A percentile compares a stretch with the other conserved stretches of the same genome.
phyloP scores from a whole-genome alignment of 2,113 vertebrate species.

The Hirundichthys speculiger region DNA sequence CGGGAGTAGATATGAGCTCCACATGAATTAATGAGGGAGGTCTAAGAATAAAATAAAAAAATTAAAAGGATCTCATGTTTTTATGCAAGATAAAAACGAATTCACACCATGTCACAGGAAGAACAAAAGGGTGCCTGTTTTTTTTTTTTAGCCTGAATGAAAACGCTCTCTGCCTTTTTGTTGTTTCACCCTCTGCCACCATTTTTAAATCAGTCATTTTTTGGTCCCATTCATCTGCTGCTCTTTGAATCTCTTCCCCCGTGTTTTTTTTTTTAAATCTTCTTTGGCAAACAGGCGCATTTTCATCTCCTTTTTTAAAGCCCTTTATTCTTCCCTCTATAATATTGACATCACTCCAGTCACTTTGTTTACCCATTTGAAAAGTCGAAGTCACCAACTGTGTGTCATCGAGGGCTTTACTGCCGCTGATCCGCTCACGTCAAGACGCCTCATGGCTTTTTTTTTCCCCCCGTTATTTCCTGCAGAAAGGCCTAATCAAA shows the following conservation, averaged over 20 bases:
- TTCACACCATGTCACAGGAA: too few species aligned
- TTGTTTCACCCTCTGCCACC: slow-evolving; percentile 23
- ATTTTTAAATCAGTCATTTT: too few species aligned
- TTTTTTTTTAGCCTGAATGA: background rate
- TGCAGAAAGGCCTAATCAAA: slow-evolving; percentile 44
- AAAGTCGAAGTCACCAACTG: slow-evolving; percentile 32
- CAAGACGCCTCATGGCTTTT: slow-evolving; percentile 43
- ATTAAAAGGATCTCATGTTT: too few species aligned
- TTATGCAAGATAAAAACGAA: too few species aligned
- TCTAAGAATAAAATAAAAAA: too few species aligned
- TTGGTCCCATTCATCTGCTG: slow-evolving; percentile 8
- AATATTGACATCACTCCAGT: slow-evolving; percentile 6
- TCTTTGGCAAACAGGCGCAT: background rate
- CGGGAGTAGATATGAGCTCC: too few species aligned
- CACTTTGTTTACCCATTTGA: slow-evolving; percentile 24
- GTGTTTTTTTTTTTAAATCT: background rate
- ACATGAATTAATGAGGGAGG: too few species aligned
- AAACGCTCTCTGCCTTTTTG: slow-evolving; percentile 2
- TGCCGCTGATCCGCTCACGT: slow-evolving; percentile 26
- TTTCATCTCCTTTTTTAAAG: slow-evolving; percentile 1
- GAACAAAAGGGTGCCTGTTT: too few species aligned
- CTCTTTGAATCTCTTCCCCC: slow-evolving; percentile 6
- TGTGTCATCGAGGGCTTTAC: slow-evolving; percentile 14
- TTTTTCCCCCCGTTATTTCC: too few species aligned
- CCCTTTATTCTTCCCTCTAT: background rate